phyloP scores from a whole-genome alignment of 2,888 invertebrate genomes.

The Neoitamus cyanurus region DNA sequence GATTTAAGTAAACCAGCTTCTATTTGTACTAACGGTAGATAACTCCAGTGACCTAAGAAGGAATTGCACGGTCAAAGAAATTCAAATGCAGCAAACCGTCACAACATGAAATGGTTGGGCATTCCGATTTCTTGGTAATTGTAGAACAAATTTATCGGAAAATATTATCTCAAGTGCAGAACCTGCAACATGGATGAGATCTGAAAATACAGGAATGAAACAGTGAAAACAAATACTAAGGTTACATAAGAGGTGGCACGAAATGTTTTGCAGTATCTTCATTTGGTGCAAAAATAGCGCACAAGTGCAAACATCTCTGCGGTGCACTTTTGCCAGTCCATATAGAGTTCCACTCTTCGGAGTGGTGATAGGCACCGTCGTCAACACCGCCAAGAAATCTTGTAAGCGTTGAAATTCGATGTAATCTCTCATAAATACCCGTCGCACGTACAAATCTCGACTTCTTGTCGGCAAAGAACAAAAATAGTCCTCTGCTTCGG shows the following conservation, averaged over 20 bases:
- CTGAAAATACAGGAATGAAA: neutral
- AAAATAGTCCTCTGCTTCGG: constrained; percentile 6
- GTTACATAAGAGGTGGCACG: neutral
- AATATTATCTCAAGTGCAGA: neutral
- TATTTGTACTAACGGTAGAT: neutral
- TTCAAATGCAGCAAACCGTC: neutral
- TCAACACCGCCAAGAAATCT: neutral
- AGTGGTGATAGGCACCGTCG: neutral
- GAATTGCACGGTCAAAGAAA: neutral
- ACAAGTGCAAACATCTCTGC: neutral
- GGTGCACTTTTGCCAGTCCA: neutral
- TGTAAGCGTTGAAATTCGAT: neutral
- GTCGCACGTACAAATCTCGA: constrained; percentile 12
- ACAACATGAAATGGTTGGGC: neutral
- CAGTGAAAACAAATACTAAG: neutral
- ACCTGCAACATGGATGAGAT: neutral
- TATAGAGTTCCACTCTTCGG: neutral
- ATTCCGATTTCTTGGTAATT: neutral
- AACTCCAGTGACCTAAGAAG: neutral
- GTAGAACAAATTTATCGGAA: neutral
- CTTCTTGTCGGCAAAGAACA: neutral
- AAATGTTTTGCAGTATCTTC: neutral
- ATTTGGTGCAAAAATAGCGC: neutral
- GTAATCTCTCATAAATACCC: constrained; percentile 15
- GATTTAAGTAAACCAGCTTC: neutral